These are phyloP conservation scores for Lamellibrachia luymesi DNA, from an alignment of 1,140 invertebrate species.

Conservation along the genomic window DNA sequence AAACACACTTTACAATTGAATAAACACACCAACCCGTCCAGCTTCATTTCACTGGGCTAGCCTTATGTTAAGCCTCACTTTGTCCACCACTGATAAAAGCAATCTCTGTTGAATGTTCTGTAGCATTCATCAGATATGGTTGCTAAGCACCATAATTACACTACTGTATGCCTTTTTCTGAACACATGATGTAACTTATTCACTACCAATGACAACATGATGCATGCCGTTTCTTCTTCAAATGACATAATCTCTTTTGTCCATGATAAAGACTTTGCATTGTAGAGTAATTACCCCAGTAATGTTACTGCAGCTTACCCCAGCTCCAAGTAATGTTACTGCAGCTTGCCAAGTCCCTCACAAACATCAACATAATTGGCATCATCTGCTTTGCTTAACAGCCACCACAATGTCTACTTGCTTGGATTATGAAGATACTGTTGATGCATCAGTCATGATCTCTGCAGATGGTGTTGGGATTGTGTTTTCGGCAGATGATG, in stretches of 20 bases:
- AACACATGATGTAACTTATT: neutral
- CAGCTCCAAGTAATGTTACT: neutral
- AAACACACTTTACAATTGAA: neutral
- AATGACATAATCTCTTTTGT: neutral
- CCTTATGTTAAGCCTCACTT: neutral
- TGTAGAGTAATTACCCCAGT: neutral
- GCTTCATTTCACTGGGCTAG: neutral
- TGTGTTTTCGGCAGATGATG: neutral
- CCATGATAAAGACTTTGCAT: neutral
- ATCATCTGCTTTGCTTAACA: neutral
- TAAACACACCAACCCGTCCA: neutral
- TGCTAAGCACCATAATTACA: neutral
- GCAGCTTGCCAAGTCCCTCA: neutral
- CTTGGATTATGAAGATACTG: neutral
- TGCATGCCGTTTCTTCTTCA: neutral
- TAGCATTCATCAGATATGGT: neutral
- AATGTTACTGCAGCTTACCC: neutral
- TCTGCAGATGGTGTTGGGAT: neutral
- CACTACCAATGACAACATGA: neutral
- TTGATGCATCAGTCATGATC: neutral
- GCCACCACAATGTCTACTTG: neutral
- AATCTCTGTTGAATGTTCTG: neutral
- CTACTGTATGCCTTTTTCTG: neutral
- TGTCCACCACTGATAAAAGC: neutral
- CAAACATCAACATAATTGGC: neutral